Conservation (phyloP, 2,888 invertebrate species). For the Lobophora halterata region DNA sequence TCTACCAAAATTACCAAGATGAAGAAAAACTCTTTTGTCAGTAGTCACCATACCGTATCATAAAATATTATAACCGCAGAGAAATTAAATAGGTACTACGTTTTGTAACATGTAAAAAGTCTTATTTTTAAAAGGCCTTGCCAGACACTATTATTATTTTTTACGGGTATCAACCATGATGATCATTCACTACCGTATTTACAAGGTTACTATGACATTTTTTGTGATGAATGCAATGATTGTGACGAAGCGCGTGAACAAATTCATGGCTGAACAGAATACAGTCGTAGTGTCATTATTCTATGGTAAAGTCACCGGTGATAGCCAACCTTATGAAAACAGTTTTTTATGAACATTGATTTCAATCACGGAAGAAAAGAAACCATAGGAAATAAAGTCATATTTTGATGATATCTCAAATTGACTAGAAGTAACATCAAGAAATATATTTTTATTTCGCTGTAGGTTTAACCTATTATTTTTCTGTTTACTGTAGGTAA, state of each 20-base stretch:
- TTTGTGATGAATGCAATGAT: conserved; percentile 28
- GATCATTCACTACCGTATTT: conserved; percentile 10
- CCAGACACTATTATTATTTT: conserved; percentile 16
- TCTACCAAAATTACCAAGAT: no score
- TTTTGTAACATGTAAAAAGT: no score
- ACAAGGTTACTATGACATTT: conserved; percentile 20
- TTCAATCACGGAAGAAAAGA: no score
- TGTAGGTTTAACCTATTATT: no score
- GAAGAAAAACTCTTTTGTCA: conserved; percentile 25
- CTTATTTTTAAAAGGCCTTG: conserved; percentile 19
- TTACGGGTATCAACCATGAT: conserved; percentile 11
- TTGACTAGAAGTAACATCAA: no score
- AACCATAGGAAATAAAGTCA: no score
- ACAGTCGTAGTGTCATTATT: background rate
- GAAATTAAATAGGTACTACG: no score
- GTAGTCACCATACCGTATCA: conserved; percentile 21
- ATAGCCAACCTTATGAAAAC: background rate
- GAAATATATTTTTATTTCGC: no score
- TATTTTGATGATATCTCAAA: no score
- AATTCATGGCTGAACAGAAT: conserved; percentile 13
- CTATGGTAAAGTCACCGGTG: no score
- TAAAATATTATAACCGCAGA: background rate
- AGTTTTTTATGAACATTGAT: background rate
- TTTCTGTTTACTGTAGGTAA: no score
- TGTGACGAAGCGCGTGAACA: conserved; percentile 15